phyloP scores from a whole-genome alignment of 92 coral and sea anemone species.

The Actinernus sp. region DNA sequence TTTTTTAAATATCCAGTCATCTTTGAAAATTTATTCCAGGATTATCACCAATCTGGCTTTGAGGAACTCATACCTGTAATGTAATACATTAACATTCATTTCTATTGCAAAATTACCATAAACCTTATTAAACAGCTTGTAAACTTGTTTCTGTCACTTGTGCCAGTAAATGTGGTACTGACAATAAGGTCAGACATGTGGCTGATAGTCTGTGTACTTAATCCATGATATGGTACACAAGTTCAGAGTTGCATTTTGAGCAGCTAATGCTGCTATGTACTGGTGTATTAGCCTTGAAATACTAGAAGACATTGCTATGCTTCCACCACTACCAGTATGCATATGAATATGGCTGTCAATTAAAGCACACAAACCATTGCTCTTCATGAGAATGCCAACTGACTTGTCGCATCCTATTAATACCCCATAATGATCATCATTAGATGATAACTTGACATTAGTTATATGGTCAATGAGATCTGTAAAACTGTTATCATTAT shows the following conservation, averaged over 20 bases:
- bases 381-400: slow-evolving; percentile 21
- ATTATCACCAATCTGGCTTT: too few relatives aligned
- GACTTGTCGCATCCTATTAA: slow-evolving; percentile 31
- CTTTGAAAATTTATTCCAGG: too few relatives aligned
- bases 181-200: too few relatives aligned
- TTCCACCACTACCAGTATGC: slow-evolving; percentile 8
- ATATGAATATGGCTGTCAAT: slow-evolving; percentile 39
- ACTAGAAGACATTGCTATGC: slow-evolving; percentile 8
- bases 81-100: too few relatives aligned
- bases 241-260: slow-evolving; percentile 2
- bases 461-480: slow-evolving; percentile 16
- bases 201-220: too few relatives aligned
- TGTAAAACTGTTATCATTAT: slow-evolving; percentile 5
- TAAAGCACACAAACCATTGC: slow-evolving; percentile 30
- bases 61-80: too few relatives aligned
- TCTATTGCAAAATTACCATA: too few relatives aligned
- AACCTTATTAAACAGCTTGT: too few relatives aligned
- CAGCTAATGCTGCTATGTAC: neutral
- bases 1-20: too few relatives aligned
- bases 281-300: neutral
- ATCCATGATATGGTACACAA: slow-evolving; percentile 27
- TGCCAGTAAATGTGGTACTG: too few relatives aligned
- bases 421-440: too few relatives aligned
- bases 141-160: too few relatives aligned
- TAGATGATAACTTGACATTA: slow-evolving; percentile 9